These are phyloP conservation scores for Fulmarus glacialis DNA, from an alignment of 2,113 vertebrate genomes.

Conservation along the genomic window DNA sequence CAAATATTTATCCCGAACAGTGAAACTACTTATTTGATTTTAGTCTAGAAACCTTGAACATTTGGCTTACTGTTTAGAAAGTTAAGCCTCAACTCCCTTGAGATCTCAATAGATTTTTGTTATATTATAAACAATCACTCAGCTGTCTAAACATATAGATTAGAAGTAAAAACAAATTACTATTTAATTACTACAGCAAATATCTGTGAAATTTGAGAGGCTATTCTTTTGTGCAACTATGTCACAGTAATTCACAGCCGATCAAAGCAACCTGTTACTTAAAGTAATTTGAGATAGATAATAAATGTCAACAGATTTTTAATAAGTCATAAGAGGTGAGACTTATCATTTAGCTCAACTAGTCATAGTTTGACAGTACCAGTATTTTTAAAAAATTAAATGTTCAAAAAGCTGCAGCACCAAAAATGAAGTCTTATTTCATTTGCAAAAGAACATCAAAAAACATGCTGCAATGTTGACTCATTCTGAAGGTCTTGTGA, in stretches of 20 bases:
- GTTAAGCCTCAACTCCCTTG: not conserved
- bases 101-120: slow-evolving; percentile 17
- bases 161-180: slow-evolving; percentile 50
- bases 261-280: slow-evolving; percentile 21
- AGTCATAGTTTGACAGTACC: not conserved
- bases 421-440: not conserved
- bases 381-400: not conserved
- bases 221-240: slow-evolving; percentile 14
- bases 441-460: not conserved
- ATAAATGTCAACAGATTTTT: not conserved
- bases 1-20: slow-evolving; percentile 1
- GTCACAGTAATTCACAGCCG: not conserved
- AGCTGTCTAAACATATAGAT: slow-evolving; percentile 51
- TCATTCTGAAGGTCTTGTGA: not conserved
- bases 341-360: not conserved
- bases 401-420: not conserved
- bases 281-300: not conserved
- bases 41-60: not conserved
- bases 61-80: slow-evolving; percentile 23
- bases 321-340: not conserved
- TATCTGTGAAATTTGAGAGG: slow-evolving; percentile 40
- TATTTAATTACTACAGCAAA: slow-evolving; percentile 53
- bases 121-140: slow-evolving; percentile 42
- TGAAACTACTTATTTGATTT: not conserved
- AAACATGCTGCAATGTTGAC: not conserved